phyloP scores from a whole-genome alignment of 2,888 invertebrate genomes.

The Mylabris sibirica region DNA sequence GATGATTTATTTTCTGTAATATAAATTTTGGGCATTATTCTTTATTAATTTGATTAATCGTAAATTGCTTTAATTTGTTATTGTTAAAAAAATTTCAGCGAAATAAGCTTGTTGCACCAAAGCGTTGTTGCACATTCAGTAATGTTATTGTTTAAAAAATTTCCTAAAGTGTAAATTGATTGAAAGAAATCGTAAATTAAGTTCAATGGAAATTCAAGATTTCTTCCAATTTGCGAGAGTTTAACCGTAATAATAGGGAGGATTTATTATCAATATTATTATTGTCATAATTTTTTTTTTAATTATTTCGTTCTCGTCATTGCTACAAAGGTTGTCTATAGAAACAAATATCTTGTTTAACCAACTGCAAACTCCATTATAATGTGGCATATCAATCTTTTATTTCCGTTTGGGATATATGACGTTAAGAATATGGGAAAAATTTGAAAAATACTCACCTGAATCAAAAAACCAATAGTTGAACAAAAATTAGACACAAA shows the following conservation, averaged over 20 bases:
- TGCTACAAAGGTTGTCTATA: background rate
- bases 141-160: slow-evolving; percentile 36
- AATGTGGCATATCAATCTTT: slow-evolving; percentile 55
- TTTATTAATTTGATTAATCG: slow-evolving; percentile 35
- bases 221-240: background rate
- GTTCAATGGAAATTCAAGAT: too few relatives aligned
- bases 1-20: slow-evolving; percentile 39
- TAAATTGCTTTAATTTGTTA: too few relatives aligned
- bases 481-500: background rate
- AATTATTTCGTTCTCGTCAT: background rate
- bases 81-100: slow-evolving; percentile 27
- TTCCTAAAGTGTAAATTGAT: slow-evolving; percentile 25
- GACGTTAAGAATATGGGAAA: background rate
- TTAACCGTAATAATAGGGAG: background rate
- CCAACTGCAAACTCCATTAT: slow-evolving; percentile 57
- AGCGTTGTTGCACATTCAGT: slow-evolving; percentile 53
- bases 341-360: slow-evolving; percentile 39
- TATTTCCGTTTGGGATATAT: slow-evolving; percentile 12
- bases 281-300: background rate
- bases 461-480: background rate
- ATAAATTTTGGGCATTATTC: slow-evolving; percentile 21
- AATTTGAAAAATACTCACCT: slow-evolving; percentile 25
- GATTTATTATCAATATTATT: background rate
- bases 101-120: slow-evolving; percentile 52
- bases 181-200: slow-evolving; percentile 15